These are phyloP conservation scores for Styela plicata DNA, from an alignment of 23 tunicate species.

Conservation along the genomic window DNA sequence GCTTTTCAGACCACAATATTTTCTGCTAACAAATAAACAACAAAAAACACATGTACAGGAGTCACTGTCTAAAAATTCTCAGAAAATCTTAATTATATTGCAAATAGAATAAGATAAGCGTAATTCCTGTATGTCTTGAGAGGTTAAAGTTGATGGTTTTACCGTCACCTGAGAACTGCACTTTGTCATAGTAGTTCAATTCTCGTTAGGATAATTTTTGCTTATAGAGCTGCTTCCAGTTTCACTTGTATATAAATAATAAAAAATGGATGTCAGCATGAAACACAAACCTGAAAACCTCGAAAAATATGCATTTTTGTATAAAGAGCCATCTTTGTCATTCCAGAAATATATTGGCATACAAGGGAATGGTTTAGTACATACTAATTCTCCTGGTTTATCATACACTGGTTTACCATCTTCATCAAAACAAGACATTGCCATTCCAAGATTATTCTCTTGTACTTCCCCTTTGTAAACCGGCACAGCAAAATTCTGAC, in stretches of 20 bases:
- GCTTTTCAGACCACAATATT: too few species aligned
- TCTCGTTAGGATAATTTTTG: too few species aligned
- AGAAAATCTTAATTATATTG: too few species aligned
- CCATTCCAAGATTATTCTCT: slow-evolving; percentile 75
- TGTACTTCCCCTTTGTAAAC: slow-evolving; percentile 78
- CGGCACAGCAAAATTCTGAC: slow-evolving; percentile 59
- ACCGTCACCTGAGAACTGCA: not conserved
- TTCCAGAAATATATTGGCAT: slow-evolving; percentile 89
- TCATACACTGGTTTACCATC: slow-evolving; percentile 49
- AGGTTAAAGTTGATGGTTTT: not conserved
- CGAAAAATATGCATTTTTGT: slow-evolving; percentile 72
- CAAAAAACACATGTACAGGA: too few species aligned
- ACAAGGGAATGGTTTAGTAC: slow-evolving; percentile 81
- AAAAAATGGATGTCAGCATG: too few species aligned
- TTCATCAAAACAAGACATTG: slow-evolving; percentile 55
- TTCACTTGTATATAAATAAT: too few species aligned
- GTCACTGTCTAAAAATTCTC: too few species aligned
- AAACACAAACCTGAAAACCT: slow-evolving; percentile 58
- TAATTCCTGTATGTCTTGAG: too few species aligned
- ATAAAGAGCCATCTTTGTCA: slow-evolving; percentile 44
- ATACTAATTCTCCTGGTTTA: slow-evolving; percentile 71
- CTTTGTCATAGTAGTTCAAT: not conserved
- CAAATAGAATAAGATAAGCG: too few species aligned
- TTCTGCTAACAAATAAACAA: too few species aligned
- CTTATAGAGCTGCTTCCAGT: too few species aligned